Evolutionary conservation across 2,888 invertebrate species (phyloP), one percentile per base, ranked within the genome.

Genomic region (Pollenia labialis): DNA sequence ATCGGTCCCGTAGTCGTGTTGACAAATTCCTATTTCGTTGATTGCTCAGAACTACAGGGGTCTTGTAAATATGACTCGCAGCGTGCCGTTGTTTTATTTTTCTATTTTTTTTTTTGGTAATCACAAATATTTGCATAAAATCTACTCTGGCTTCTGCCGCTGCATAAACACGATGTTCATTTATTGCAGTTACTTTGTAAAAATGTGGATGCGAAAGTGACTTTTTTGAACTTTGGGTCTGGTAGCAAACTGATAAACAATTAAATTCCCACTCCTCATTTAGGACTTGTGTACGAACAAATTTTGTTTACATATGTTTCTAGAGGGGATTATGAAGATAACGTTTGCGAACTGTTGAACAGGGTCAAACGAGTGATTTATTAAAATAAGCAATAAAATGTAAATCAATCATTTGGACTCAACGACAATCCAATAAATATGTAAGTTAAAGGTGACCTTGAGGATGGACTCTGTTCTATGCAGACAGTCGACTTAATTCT

Each of bases 121-220:
- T 58, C 14, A 42, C 60, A 75, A 75, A 81, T 75, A 81, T 81
- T 81, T 81, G 68, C 75, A 79, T 79, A 50, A 50, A 79, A 69
- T 4, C 8, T 7, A 50, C 42, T 42, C 32, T 32, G 46, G 18
- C 46, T 18, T 9, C 23, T 66, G 66, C 10, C 46, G 46, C 18
- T 48, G 16, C 54, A 56, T 76, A 46, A 32, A 76, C 64, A 46
- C 8, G 4, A 12, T 68, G 48, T 68, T 48, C 46, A 66, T 68
- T 56, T 68, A 52, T 40, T 77, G 56, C 56, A 56, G n/a, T 75
- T 64, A 42, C 7, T 52, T 60, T 60, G 32, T 48, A 48, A 16
- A 48, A 3, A 40, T 12, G 71, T 56, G 18, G 0, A 40, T 52
- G 12, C 23, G 23, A 9, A 1, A 42, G 60, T 40, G 9, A 4